These are phyloP conservation scores for Orycteropus afer DNA, from an alignment of 2,113 vertebrate species.

Conservation along the genomic window DNA sequence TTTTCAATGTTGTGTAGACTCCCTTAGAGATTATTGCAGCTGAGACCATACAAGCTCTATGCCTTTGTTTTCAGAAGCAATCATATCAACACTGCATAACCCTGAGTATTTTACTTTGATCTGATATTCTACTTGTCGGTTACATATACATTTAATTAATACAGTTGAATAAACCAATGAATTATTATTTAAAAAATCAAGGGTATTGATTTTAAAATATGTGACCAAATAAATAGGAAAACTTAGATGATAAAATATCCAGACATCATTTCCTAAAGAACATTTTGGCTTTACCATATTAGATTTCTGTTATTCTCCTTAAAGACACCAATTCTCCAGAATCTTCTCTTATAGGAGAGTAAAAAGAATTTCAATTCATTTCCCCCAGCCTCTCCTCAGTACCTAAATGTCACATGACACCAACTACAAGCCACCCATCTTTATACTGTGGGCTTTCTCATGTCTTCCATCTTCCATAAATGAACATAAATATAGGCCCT, in stretches of 20 bases:
- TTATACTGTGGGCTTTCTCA: background rate
- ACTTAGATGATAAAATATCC: background rate
- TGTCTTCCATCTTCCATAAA: background rate
- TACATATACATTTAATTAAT: background rate
- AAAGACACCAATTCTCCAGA: background rate
- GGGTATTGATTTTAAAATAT: background rate
- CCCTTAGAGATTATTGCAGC: background rate
- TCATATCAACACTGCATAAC: slow-evolving; percentile 21
- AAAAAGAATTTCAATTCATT: background rate
- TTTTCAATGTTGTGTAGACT: slow-evolving; percentile 8
- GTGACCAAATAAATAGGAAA: background rate
- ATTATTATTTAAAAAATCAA: background rate
- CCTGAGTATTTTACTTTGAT: slow-evolving; percentile 26
- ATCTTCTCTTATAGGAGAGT: background rate
- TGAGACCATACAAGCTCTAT: background rate
- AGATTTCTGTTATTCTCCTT: background rate
- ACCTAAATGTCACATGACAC: background rate
- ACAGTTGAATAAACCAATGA: background rate
- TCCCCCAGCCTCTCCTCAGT: background rate
- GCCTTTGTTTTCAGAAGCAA: slow-evolving; percentile 20
- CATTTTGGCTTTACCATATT: background rate
- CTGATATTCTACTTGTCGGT: background rate
- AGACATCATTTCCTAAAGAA: background rate
- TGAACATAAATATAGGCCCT: background rate
- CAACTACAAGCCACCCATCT: background rate